Percentiles rank a stretch among this genome's conserved stretches.
These are phyloP conservation scores for Novumbra hubbsi DNA, from an alignment of 2,797 vertebrate species.

Conservation along the genomic window DNA sequence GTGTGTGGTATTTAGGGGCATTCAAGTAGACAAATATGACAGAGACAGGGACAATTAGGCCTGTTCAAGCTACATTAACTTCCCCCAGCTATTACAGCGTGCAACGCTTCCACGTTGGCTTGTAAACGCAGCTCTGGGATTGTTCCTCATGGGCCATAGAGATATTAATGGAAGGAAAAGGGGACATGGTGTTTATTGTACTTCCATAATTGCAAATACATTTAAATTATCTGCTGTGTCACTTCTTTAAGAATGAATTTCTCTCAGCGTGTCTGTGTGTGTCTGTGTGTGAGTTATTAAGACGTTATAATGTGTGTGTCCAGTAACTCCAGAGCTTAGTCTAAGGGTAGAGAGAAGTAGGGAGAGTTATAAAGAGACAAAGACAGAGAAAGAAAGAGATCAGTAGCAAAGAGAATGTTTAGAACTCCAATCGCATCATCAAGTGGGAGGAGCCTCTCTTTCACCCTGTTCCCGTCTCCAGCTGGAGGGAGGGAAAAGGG, in stretches of 20 bases:
- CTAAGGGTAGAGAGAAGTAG: not conserved
- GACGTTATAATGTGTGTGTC: not conserved
- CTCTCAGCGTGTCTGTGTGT: slow-evolving; percentile 62
- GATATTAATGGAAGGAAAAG: slow-evolving; percentile 88
- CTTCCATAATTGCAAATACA: slow-evolving; percentile 91
- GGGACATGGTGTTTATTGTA: slow-evolving; percentile 91
- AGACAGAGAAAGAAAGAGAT: slow-evolving; percentile 6
- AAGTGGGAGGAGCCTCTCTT: slow-evolving; percentile 20
- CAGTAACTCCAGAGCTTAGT: not conserved
- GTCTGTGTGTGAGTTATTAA: not conserved
- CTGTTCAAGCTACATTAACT: slow-evolving; percentile 99
- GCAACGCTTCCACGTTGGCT: slow-evolving; percentile 82
- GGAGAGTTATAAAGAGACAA: not conserved
- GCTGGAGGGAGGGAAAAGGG: slow-evolving; percentile 32
- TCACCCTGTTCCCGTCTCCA: slow-evolving; percentile 30
- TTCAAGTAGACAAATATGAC: slow-evolving; percentile 98
- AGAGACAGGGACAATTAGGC: slow-evolving; percentile 98
- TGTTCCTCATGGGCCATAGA: slow-evolving; percentile 82
- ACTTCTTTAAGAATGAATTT: slow-evolving; percentile 83
- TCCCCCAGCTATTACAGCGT: slow-evolving; percentile 87
- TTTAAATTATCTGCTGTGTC: slow-evolving; percentile 94
- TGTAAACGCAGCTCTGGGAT: slow-evolving; percentile 85
- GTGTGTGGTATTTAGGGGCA: slow-evolving; percentile 97
- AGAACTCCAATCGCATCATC: slow-evolving; percentile 48
- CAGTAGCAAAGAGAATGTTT: slow-evolving; percentile 30